Base-by-base conservation (phyloP, 2,888 invertebrate genomes). In the Scelioninae gen. 2 region DNA sequence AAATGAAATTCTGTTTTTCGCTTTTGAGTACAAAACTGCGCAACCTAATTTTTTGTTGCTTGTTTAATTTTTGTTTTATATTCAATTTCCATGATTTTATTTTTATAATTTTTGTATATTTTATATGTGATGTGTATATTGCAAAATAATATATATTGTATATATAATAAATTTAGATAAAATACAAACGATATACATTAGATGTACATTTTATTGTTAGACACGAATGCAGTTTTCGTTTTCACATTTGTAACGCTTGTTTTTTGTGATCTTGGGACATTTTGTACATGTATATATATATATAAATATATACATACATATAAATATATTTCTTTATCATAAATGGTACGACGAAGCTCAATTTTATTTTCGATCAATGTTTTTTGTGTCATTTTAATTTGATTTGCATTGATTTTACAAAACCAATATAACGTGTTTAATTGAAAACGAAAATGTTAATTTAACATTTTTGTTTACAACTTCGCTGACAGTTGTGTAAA, bases 81-180 rank as follows among this genome's bases (percentile, higher is more conserved):
- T 28, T 33, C 11, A 39, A 52, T 15, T 41, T 64, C n/a, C 19
- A 15, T 11, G 37, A 28, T 7, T 16, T n/a, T 9, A 4, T 65
- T 65, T 57, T 57, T 33, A 63, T 46, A 19, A 41, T 67, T 58
- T 58, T 55, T 57, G 39, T 65, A 65, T 58, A 58, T 58, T 67
- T 67, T 50, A 50, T 67, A 58, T 67, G 43, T 33, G 33, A 53
- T 37, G 53, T 61, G 60, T 61, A 53, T 43, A 69, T 48, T 58
- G 15, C 39, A 48, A 58, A 71, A 45, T 64, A 67, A 60, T 67
- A 61, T 72, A 67, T 67, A 61, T 61, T 67, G 46, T 72, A 67
- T 63, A 69, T 61, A 72, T 46, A 33, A 72, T 64, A 64, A 63
- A 64, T 71, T 65, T 72, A 67, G 61, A 67, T 61, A 50, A 48